Evolutionary conservation across 2,113 vertebrate species (phyloP).

Genomic region (Melanostigma gelatinosum): DNA sequence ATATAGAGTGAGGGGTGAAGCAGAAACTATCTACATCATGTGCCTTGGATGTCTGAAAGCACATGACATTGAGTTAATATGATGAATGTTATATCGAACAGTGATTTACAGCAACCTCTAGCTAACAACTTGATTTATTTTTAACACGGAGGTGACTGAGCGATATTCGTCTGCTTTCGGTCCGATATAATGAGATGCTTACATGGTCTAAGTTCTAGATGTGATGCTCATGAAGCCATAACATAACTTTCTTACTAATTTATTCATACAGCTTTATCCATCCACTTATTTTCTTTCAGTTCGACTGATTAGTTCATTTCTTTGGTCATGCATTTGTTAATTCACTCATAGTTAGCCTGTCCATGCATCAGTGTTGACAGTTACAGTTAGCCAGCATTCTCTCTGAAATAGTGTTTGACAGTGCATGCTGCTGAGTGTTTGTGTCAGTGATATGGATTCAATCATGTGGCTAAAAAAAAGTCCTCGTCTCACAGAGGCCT

Average conservation of each 20-base stretch:
- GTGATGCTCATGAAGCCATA: slow-evolving; percentile 9
- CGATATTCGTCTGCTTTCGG: slow-evolving; percentile 1
- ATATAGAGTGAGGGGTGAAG: not conserved
- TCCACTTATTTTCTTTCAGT: slow-evolving; percentile 15
- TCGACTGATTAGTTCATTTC: slow-evolving; percentile 6
- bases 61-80: slow-evolving; percentile 16
- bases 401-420: not conserved
- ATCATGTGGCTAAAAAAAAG: not conserved
- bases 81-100: slow-evolving; percentile 29
- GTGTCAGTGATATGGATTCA: not conserved
- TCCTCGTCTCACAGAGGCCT: not conserved
- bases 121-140: slow-evolving; percentile 44
- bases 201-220: slow-evolving; percentile 7
- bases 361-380: slow-evolving; percentile 1
- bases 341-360: slow-evolving; percentile 10
- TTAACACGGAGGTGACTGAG: slow-evolving; percentile 42
- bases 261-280: slow-evolving; percentile 26
- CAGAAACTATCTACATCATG: slow-evolving; percentile 18
- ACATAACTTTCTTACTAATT: slow-evolving; percentile 12
- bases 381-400: not conserved
- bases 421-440: not conserved
- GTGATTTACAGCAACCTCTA: slow-evolving; percentile 35
- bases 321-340: slow-evolving; percentile 5
- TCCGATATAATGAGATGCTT: slow-evolving; percentile 19
- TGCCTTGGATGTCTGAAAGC: slow-evolving; percentile 34